Percentiles rank a stretch among this genome's conserved stretches.
phyloP scores from a whole-genome alignment of 1,140 invertebrate species.

The Laupala kohalensis region DNA sequence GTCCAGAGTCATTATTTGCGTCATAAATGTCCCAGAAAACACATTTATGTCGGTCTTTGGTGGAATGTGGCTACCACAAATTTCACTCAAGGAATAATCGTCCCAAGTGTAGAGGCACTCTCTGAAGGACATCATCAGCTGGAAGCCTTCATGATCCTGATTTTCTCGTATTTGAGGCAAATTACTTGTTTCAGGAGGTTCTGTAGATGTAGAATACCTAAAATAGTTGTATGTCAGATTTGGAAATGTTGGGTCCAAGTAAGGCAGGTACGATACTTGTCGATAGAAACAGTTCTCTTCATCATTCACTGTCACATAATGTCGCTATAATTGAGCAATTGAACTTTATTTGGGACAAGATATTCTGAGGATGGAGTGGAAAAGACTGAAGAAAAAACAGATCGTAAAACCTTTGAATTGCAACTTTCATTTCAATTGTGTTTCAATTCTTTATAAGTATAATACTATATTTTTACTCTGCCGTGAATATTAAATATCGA shows the following conservation, averaged over 20 bases:
- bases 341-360: too few relatives aligned
- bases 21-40: not conserved
- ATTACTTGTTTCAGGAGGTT: not conserved
- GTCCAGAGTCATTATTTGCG: not conserved
- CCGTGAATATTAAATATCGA: too few relatives aligned
- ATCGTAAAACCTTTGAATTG: too few relatives aligned
- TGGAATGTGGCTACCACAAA: not conserved
- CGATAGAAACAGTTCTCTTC: not conserved
- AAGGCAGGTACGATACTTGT: not conserved
- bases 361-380: too few relatives aligned
- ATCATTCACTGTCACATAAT: not conserved
- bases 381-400: too few relatives aligned
- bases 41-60: not conserved
- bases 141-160: not conserved
- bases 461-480: too few relatives aligned
- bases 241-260: not conserved
- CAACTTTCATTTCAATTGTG: too few relatives aligned
- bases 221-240: not conserved
- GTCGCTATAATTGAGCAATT: too few relatives aligned
- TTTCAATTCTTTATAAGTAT: too few relatives aligned
- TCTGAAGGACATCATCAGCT: not conserved
- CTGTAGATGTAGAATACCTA: not conserved
- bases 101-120: not conserved
- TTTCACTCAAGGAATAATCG: not conserved
- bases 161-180: not conserved